These are phyloP conservation scores for Orchestes rusci DNA, from an alignment of 2,888 invertebrate species.

Conservation along the genomic window DNA sequence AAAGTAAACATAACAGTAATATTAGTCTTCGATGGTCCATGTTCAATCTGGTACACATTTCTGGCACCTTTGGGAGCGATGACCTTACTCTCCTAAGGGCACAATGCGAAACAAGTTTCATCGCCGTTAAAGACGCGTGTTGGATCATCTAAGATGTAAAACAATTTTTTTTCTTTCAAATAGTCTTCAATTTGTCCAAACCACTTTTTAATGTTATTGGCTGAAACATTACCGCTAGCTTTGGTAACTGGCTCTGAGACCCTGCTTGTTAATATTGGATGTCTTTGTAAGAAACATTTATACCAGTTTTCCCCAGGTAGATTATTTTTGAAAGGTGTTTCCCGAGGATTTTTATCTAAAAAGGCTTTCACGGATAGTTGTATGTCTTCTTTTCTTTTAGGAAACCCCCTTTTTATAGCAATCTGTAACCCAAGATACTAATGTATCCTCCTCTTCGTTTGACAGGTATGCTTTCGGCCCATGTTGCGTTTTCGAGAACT, in stretches of 20 bases:
- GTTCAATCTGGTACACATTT: conserved; percentile 39
- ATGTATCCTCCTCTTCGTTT: conserved; percentile 13
- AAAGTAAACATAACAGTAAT: conserved; percentile 39
- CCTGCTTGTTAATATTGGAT: conserved; percentile 27
- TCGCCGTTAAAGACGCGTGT: conserved; percentile 32
- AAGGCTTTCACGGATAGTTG: conserved; percentile 19
- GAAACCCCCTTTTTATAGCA: conserved; percentile 34
- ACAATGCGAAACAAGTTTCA: conserved; percentile 32
- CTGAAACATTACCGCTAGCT: conserved; percentile 28
- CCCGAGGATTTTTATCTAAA: conserved; percentile 14
- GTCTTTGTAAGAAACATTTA: conserved; percentile 28
- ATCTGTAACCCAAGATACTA: conserved; percentile 31
- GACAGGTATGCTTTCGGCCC: conserved; percentile 16
- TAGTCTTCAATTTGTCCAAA: conserved; percentile 27
- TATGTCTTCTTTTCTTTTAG: conserved; percentile 24
- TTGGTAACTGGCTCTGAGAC: conserved; percentile 30
- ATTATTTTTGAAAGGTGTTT: conserved; percentile 24
- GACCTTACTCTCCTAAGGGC: conserved; percentile 30
- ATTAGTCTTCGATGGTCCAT: conserved; percentile 34
- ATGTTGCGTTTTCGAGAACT: conserved; percentile 9
- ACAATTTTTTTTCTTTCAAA: too few relatives aligned
- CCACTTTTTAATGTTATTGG: conserved; percentile 30
- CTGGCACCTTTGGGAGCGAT: conserved; percentile 27
- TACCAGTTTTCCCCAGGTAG: conserved; percentile 25
- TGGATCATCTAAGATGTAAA: conserved; percentile 29